A percentile compares a stretch with the other conserved stretches of the same genome.
Conservation (phyloP, 1,140 invertebrate genomes). For the Scaptomyza hsui region DNA sequence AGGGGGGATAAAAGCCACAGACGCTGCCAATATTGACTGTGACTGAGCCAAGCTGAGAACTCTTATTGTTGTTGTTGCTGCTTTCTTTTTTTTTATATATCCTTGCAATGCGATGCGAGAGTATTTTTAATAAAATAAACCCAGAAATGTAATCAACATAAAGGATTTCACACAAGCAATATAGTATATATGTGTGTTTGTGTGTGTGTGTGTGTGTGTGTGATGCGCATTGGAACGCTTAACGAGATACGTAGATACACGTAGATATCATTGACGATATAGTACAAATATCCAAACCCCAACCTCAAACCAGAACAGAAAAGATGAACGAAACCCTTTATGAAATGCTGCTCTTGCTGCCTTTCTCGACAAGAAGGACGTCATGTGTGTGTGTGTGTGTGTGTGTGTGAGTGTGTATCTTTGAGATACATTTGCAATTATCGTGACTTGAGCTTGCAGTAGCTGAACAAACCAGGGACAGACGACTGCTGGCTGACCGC, state of each 20-base stretch:
- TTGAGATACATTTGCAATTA: constrained; percentile 82
- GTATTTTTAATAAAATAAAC: constrained; percentile 84
- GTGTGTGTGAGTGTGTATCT: constrained; percentile 57
- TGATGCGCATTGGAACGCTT: constrained; percentile 62
- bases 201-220: constrained; percentile 15
- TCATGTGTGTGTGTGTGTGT: constrained; percentile 58
- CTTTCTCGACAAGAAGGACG: constrained; percentile 48
- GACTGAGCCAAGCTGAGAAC: constrained; percentile 59
- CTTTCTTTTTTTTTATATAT: constrained; percentile 52
- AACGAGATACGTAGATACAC: constrained; percentile 72
- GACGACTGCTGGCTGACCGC: constrained; percentile 52
- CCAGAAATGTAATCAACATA: constrained; percentile 83
- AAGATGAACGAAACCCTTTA: constrained; percentile 62
- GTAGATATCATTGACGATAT: constrained; percentile 74
- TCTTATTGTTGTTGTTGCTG: constrained; percentile 22
- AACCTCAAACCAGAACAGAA: constrained; percentile 7
- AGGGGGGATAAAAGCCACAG: constrained; percentile 48
- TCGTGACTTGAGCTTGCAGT: constrained; percentile 76
- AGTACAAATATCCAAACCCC: constrained; percentile 2
- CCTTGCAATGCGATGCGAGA: constrained; percentile 74
- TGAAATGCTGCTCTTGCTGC: constrained; percentile 56
- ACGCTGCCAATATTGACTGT: constrained; percentile 80
- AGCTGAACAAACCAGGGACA: constrained; percentile 22
- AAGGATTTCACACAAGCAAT: constrained; percentile 76
- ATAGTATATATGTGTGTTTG: constrained; percentile 30